phyloP scores from a whole-genome alignment of 2,113 vertebrate genomes.

The Nettapus auritus region DNA sequence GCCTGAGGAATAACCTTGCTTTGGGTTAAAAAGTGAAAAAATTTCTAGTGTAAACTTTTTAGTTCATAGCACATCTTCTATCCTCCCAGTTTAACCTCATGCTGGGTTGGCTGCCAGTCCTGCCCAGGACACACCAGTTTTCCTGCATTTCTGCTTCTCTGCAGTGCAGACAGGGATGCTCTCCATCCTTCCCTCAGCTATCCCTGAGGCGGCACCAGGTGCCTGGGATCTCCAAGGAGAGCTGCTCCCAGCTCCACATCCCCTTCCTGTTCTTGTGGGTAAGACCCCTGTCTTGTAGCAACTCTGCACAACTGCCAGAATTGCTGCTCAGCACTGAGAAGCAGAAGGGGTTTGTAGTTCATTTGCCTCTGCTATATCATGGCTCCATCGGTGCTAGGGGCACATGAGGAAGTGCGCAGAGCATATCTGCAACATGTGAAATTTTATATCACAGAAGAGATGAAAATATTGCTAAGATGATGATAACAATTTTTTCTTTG shows the following conservation, averaged over 20 bases:
- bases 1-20: not conserved
- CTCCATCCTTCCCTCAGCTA: not conserved
- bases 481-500: not conserved
- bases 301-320: not conserved
- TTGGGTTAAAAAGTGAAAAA: not conserved
- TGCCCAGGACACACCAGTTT: not conserved
- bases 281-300: not conserved
- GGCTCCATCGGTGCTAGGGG: not conserved
- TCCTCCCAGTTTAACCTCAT: accelerated
- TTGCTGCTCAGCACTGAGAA: not conserved
- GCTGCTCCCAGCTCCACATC: not conserved
- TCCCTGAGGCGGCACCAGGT: not conserved
- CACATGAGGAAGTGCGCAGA: not conserved
- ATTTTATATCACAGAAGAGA: not conserved
- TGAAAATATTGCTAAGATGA: not conserved
- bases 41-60: not conserved
- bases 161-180: not conserved
- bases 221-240: accelerated
- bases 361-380: not conserved
- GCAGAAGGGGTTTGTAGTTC: not conserved
- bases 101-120: not conserved
- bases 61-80: not conserved
- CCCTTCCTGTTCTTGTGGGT: not conserved
- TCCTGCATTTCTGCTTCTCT: not conserved
- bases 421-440: not conserved